Conservation (phyloP, 2,113 vertebrate species). For the Eonycteris spelaea region DNA sequence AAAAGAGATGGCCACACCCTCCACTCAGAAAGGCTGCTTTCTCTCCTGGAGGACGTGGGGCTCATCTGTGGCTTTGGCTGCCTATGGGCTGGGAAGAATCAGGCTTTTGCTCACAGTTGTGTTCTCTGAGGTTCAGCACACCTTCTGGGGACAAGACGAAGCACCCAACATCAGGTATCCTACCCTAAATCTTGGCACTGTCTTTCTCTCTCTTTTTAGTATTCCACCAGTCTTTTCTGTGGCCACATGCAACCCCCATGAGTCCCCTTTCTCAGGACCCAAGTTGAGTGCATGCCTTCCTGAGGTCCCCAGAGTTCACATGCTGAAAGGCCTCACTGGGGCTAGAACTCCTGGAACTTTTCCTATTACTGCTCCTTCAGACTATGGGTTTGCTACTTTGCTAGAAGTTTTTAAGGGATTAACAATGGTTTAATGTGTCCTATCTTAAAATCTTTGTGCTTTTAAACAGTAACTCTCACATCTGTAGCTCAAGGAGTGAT, state of each 20-base stretch:
- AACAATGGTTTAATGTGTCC: not conserved
- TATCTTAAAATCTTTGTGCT: not conserved
- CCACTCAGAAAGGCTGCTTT: not conserved
- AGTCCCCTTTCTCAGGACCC: not conserved
- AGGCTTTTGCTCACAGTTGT: not conserved
- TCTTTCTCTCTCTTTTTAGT: not conserved
- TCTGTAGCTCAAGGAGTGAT: not conserved
- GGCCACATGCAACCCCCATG: too few relatives aligned
- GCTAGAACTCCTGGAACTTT: not conserved
- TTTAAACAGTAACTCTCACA: not conserved
- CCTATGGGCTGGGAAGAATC: not conserved
- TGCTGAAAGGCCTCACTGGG: not conserved
- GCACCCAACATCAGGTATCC: not conserved
- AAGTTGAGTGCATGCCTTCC: not conserved
- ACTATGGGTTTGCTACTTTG: not conserved
- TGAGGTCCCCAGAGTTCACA: not conserved
- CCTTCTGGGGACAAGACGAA: not conserved
- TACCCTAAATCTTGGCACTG: fast-evolving
- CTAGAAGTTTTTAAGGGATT: not conserved
- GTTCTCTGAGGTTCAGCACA: not conserved
- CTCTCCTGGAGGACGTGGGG: not conserved
- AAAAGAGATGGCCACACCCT: not conserved
- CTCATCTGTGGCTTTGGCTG: not conserved
- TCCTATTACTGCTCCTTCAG: not conserved
- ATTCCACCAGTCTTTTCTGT: not conserved